Base-by-base conservation (phyloP, 1,140 invertebrate genomes). In the Lanistes nyassanus region DNA sequence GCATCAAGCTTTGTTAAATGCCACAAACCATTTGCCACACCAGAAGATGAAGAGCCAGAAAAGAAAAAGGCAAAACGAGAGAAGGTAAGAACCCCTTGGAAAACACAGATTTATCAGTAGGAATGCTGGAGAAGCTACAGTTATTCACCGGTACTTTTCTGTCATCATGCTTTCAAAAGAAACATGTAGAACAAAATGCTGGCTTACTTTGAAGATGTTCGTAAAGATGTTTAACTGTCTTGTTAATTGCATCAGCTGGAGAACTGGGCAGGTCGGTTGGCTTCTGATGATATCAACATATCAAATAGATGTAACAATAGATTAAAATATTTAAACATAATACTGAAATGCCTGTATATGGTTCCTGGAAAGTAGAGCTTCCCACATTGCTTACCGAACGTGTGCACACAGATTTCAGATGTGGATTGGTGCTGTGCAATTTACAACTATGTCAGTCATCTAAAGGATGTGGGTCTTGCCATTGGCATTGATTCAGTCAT, bases 51-150 rank as follows among this genome's bases (percentile, higher is more conserved):
- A 23, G 78, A 81, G 53, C 82, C 82, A 34, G 51, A 62, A n/a
- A 78, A 70, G 39, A 83, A 83, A 47, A 81, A 79, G 56, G 55
- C 70, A n/a, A 83, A 76, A 47, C 77, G 71, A 69, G 66, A 72
- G 37, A 72, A 79, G 76, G 80, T 80, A 79, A 37, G n/a, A 37
- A 21, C 36, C 16, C n/a, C 3, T 13, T n/a, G 55, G 21, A 16
- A 3, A 65, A 66, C 26, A 13, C 51, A 31, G 21, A n/a, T 53
- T 39, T 42, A 4, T 65, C 21, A 19, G 34, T 58, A 37, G n/a
- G 11, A 56, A 6, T 16, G 3, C 21, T 3, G 58, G n/a, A 29
- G 29, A 16, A 26, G 23, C 11, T 29, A 23, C 9, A 23, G 9
- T 34, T 71, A 16, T 23, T 37, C 19, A 68, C 0, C 19, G 62